phyloP scores from a whole-genome alignment of 1,140 invertebrate species.

The Psilanteris sp. region DNA sequence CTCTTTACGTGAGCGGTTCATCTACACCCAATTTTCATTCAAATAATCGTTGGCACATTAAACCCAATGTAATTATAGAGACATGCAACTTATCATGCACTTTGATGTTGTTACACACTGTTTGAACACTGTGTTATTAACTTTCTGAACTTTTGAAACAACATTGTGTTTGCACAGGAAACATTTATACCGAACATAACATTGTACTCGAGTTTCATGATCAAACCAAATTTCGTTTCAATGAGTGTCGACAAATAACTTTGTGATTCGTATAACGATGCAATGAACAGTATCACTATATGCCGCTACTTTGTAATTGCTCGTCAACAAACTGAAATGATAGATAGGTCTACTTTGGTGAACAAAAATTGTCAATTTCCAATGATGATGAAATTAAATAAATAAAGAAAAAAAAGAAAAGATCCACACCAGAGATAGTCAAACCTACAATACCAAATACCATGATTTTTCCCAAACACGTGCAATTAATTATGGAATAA shows the following conservation, averaged over 20 bases:
- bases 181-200: constrained; percentile 3
- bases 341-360: too few relatives aligned
- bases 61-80: constrained; percentile 30
- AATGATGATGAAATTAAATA: constrained; percentile 14
- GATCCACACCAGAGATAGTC: constrained; percentile 24
- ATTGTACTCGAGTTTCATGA: constrained; percentile 1
- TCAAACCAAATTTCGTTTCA: constrained; percentile 3
- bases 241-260: too few relatives aligned
- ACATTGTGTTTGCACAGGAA: constrained; percentile 9
- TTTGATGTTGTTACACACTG: constrained; percentile 18
- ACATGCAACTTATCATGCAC: constrained; percentile 45
- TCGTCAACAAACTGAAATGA: too few relatives aligned
- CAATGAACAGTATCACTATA: too few relatives aligned
- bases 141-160: constrained; percentile 20
- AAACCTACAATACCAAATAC: constrained; percentile 30
- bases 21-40: constrained; percentile 9
- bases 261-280: too few relatives aligned
- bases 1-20: constrained; percentile 2
- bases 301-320: too few relatives aligned
- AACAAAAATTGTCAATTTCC: constrained; percentile 3
- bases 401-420: constrained; percentile 21
- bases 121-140: constrained; percentile 8
- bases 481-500: constrained; percentile 16
- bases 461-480: constrained; percentile 31
- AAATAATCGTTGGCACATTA: constrained; percentile 11